These are phyloP conservation scores for Physocephala rufipes DNA, from an alignment of 2,888 invertebrate genomes.

Conservation along the genomic window DNA sequence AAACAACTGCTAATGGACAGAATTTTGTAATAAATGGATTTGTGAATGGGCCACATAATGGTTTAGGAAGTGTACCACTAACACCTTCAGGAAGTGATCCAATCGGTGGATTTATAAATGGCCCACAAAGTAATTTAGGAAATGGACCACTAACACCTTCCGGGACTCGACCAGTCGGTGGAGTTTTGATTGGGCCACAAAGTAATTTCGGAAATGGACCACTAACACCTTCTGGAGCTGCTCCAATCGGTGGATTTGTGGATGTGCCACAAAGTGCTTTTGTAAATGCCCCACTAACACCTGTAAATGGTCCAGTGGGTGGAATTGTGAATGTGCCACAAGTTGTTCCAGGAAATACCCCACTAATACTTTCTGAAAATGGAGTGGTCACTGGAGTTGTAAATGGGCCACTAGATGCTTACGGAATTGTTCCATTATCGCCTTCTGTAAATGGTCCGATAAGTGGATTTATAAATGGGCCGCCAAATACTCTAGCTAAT, in stretches of 20 bases:
- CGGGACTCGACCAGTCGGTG: constrained; percentile 1
- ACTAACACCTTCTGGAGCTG: constrained; percentile 12
- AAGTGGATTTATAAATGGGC: background rate
- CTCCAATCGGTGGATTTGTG: background rate
- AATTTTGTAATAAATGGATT: background rate
- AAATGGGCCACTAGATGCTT: background rate
- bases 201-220: constrained; percentile 16
- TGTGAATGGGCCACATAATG: background rate
- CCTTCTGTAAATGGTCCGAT: background rate
- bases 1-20: background rate
- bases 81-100: background rate
- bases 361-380: background rate
- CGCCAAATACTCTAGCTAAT: background rate
- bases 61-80: background rate
- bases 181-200: background rate
- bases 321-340: background rate
- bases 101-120: background rate
- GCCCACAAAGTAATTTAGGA: background rate
- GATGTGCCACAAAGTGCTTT: constrained; percentile 14
- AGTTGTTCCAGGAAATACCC: background rate
- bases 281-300: constrained; percentile 7
- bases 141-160: background rate
- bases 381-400: background rate
- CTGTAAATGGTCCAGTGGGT: background rate
- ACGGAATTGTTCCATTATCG: background rate